Base-by-base conservation (phyloP, 2,113 vertebrate genomes). In the Lophura nycthemera region DNA sequence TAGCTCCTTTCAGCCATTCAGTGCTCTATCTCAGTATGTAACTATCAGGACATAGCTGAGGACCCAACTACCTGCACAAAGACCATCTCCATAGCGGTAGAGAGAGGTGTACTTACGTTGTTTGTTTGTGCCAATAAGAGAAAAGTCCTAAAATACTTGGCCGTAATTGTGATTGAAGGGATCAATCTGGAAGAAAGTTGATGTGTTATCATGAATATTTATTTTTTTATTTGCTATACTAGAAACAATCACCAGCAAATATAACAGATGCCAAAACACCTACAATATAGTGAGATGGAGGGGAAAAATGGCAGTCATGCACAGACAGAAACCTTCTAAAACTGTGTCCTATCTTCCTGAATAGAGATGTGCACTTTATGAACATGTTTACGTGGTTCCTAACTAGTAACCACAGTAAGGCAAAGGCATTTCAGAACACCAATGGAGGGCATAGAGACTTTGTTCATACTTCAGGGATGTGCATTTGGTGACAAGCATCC, bases 251-350 rank as follows among this genome's bases (percentile, higher is more conserved):
- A 8, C 17, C 24, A 69, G 42, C 2, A 83, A 52, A 43, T 59
- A 34, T 43, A 2, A 2, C 65, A 73, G 11, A 10, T 63, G 50
- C 36, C 9, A 36, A 86, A 93, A 61, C 0, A 3, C 4, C 2
- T 47, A 29, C 3, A 38, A 3, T 67, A n/a, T 59, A 54, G 24
- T 47, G 36, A 52, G 13, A 61, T 16, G 34, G 10, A 59, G 10
- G 3, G 5, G 13, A 14, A 72, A 57, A 65, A 6, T 1, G 34
- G 24, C 50, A 45, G 10, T 21, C 40, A 61, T 22, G 10, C 6
- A 40, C 40, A 57, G 59, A 32, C 2, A 34, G 54, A 91, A 73
- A 48, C 38, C 4, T 81, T 78, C 56, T 81, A 61, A 88, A 84
- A n/a, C 4, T 10, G 3, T 45, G 16, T 40, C 9, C 47, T 16